Conservation (phyloP, 2,113 vertebrate genomes). For the Channa maculata region DNA sequence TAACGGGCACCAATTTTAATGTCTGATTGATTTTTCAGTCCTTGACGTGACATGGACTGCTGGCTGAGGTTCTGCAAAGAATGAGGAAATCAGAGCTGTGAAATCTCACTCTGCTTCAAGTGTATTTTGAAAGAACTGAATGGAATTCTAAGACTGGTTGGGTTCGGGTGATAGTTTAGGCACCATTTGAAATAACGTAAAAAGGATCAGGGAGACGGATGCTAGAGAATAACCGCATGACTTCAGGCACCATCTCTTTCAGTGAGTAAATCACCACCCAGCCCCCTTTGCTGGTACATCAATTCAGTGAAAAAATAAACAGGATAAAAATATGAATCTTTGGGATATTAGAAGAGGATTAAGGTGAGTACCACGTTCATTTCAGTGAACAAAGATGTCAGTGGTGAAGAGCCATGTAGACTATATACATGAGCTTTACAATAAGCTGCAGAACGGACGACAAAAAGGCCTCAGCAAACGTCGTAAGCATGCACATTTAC, state of each 20-base stretch:
- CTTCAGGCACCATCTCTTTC: slow-evolving; percentile 48
- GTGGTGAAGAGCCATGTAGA: slow-evolving; percentile 49
- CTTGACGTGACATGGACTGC: slow-evolving; percentile 16
- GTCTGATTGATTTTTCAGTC: slow-evolving; percentile 36
- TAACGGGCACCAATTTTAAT: slow-evolving; percentile 45
- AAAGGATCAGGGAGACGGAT: slow-evolving; percentile 39
- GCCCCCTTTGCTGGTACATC: slow-evolving; percentile 54
- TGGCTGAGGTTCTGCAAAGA: slow-evolving; percentile 33
- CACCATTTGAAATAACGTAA: slow-evolving; percentile 64
- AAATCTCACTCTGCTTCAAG: slow-evolving; percentile 25
- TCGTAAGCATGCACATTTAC: slow-evolving; percentile 42
- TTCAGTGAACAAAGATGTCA: slow-evolving; percentile 54
- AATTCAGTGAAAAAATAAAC: slow-evolving; percentile 73
- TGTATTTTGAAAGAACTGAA: slow-evolving; percentile 4
- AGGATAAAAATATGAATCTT: slow-evolving; percentile 70
- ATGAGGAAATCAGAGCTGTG: slow-evolving; percentile 36
- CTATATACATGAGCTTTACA: slow-evolving; percentile 57
- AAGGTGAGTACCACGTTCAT: slow-evolving; percentile 69
- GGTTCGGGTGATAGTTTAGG: slow-evolving; percentile 56
- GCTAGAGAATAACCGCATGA: slow-evolving; percentile 21
- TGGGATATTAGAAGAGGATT: slow-evolving; percentile 66
- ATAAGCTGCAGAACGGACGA: slow-evolving; percentile 59
- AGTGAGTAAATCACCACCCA: slow-evolving; percentile 48
- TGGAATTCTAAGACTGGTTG: slow-evolving; percentile 24
- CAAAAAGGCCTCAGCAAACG: slow-evolving; percentile 47